Base-by-base conservation (phyloP, 2,113 vertebrate genomes). In the Progne subis region DNA sequence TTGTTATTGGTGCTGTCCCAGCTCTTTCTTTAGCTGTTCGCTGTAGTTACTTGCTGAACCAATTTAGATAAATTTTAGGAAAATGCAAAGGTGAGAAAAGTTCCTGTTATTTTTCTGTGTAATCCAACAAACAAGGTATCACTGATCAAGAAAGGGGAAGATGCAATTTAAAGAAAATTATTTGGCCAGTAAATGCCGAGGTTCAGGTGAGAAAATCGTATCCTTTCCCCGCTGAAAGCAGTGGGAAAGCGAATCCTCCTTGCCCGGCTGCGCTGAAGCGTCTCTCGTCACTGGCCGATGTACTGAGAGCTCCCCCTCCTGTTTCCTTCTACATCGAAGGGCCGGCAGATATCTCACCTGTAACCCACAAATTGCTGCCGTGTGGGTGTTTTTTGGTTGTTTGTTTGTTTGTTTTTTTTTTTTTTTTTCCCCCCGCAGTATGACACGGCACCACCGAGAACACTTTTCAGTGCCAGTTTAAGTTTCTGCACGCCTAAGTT, bases 251-350 rank as follows among this genome's bases (percentile, higher is more conserved):
- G 14, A 34, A 44, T 53, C 19, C 32, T 60, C 4, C 31, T 74
- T 11, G 23, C 31, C 34, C 5, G 21, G 32, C 75, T 41, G 52
- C 2, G 2, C 74, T 7, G 18, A 29, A 53, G 41, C 10, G 0
- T n/a, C 19, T 20, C 15, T 46, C 2, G 0, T 11, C 8, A 0
- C 57, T 15, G 70, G 94, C 63, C 1, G 11, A 18, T 68, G 90
- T 90, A 68, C 92, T 68, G 92, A 92, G 95, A 94, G 95, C 95
- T 96, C 96, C 96, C 95, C 85, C 93, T 96, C 68, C 93, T 39
- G 94, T 86, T 86, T 23, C 71, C 14, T 59, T 21, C 49, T 5
- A 1, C 68, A 1, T n/a, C 20, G 2, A 31, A 74, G 76, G 14
- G 29, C 43, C 32, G 41, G 32, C 82, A 18, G 9, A 21, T 23